These are phyloP conservation scores for Acanthococcus lagerstroemiae DNA, from an alignment of 2,888 invertebrate genomes.

Conservation along the genomic window DNA sequence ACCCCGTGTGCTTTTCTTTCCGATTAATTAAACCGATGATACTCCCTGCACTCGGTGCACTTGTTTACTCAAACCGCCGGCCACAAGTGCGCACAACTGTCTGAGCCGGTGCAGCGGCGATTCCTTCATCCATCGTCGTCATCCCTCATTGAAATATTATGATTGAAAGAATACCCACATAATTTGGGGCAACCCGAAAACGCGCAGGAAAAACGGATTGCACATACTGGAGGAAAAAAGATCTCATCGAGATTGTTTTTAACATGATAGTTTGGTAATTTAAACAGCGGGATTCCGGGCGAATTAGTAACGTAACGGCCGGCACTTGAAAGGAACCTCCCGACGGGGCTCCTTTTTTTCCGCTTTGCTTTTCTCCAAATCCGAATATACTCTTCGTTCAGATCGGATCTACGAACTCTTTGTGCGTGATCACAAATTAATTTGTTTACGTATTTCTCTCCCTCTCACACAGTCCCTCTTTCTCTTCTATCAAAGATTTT, in stretches of 20 bases:
- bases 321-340: slow-evolving; percentile 26
- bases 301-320: slow-evolving; percentile 30
- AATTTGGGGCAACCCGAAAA: neutral
- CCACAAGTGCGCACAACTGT: no score
- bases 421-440: slow-evolving; percentile 29
- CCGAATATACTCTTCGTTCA: slow-evolving; percentile 12
- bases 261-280: slow-evolving; percentile 20
- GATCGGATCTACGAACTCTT: slow-evolving; percentile 25
- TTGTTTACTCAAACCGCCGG: no score
- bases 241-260: slow-evolving; percentile 18
- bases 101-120: neutral
- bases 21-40: no score
- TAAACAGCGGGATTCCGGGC: slow-evolving; percentile 26
- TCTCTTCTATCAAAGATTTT: slow-evolving; percentile 21
- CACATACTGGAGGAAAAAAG: neutral
- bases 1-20: no score
- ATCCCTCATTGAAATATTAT: neutral
- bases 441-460: slow-evolving; percentile 25
- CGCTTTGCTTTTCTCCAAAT: slow-evolving; percentile 15
- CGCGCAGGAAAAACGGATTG: neutral
- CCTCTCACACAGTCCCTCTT: neutral
- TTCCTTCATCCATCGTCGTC: neutral
- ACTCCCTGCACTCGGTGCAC: no score
- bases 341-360: slow-evolving; percentile 18
- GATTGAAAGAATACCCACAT: neutral